These are phyloP conservation scores for Erpornis zantholeuca DNA, from an alignment of 2,113 vertebrate species.

Conservation along the genomic window DNA sequence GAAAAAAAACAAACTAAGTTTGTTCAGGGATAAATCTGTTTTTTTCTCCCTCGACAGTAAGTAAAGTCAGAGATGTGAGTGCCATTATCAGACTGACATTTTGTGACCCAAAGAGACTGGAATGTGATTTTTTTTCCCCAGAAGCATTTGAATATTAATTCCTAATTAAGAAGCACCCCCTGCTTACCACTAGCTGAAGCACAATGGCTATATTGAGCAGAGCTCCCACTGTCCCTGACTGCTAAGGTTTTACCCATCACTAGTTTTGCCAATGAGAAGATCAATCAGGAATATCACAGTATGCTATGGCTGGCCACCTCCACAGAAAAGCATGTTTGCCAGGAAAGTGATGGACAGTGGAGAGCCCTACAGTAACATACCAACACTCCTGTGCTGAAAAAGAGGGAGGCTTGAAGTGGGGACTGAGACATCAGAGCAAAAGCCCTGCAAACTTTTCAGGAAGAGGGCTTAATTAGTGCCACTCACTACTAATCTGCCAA, in stretches of 20 bases:
- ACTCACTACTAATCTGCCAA: constrained; percentile 7
- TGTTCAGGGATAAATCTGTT: constrained; percentile 63
- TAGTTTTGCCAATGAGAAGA: not conserved
- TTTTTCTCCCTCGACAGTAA: constrained; percentile 22
- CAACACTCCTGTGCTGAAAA: not conserved
- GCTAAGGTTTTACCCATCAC: not conserved
- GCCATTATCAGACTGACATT: constrained; percentile 32
- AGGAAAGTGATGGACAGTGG: not conserved
- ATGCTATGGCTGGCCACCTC: fast-evolving
- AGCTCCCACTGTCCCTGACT: not conserved
- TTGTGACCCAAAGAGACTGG: not conserved
- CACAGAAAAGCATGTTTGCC: fast-evolving
- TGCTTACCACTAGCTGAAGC: not conserved
- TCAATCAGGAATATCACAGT: not conserved
- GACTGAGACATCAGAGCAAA: not conserved
- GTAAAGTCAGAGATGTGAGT: constrained; percentile 28
- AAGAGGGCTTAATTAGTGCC: constrained; percentile 11
- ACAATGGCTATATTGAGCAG: not conserved
- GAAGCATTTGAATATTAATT: constrained; percentile 46
- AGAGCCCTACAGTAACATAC: not conserved
- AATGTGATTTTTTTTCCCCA: not conserved
- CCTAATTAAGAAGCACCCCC: constrained; percentile 27
- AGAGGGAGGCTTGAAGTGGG: not conserved
- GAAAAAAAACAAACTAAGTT: constrained; percentile 70
- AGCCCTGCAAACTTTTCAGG: not conserved